Evolutionary conservation across 2,113 vertebrate genomes (phyloP).

Genomic region (Piaya cayana): DNA sequence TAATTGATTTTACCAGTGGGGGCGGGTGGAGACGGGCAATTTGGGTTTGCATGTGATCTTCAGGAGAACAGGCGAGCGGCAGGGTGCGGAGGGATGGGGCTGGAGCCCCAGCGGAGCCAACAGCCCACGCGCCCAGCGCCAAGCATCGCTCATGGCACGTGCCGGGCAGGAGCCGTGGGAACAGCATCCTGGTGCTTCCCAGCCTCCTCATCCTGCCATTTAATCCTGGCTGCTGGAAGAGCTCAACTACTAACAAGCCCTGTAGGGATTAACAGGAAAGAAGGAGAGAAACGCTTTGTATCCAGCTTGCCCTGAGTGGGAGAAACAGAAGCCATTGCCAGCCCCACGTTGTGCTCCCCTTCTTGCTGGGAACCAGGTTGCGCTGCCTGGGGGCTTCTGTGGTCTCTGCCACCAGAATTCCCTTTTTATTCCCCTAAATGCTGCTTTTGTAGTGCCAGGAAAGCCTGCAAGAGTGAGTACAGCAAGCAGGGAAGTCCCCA

Average conservation of each 20-base stretch:
- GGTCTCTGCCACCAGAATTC: background rate
- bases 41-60: conserved; percentile 59
- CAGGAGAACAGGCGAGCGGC: conserved; percentile 18
- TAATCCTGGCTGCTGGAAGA: background rate
- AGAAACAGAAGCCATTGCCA: background rate
- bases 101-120: background rate
- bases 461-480: background rate
- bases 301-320: background rate
- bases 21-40: conserved; percentile 53
- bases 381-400: background rate
- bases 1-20: conserved; percentile 57
- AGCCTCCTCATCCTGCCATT: background rate
- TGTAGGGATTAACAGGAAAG: background rate
- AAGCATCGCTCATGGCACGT: background rate
- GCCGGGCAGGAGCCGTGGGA: background rate
- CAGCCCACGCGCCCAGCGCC: background rate
- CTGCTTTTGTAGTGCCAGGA: background rate
- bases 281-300: background rate
- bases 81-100: conserved; percentile 31
- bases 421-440: background rate
- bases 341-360: background rate
- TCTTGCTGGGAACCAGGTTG: background rate
- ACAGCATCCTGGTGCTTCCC: background rate
- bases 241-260: background rate
- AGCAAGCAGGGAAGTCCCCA: background rate